Conservation (phyloP, 2,888 invertebrate genomes). For the Cantharis rufa region DNA sequence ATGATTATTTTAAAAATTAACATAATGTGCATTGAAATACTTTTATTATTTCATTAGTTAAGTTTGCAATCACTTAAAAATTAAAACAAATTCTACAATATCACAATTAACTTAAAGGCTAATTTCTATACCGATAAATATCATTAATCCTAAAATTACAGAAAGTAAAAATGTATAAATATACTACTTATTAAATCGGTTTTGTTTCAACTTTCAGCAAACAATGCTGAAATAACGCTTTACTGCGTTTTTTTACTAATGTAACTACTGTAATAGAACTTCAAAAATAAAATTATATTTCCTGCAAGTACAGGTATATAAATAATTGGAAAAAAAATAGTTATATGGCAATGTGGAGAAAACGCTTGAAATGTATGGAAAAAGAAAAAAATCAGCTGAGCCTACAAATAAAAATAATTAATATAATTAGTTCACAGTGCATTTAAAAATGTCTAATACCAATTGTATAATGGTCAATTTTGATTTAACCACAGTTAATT, state of each 20-base stretch:
- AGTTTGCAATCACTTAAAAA: too few species aligned
- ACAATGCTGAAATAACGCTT: too few species aligned
- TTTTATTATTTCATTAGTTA: too few species aligned
- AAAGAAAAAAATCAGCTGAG: not conserved
- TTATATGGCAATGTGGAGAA: not conserved
- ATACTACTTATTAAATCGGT: too few species aligned
- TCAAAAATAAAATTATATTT: not conserved
- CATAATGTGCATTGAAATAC: too few species aligned
- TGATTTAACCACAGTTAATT: conserved; percentile 63
- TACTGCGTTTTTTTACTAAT: not conserved
- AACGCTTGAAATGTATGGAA: not conserved
- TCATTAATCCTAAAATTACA: too few species aligned
- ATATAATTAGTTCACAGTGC: not conserved
- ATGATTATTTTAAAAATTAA: too few species aligned
- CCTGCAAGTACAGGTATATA: not conserved
- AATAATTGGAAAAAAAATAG: not conserved
- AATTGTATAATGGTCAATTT: conserved; percentile 66
- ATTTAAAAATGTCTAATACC: conserved; percentile 50
- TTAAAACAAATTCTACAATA: too few species aligned
- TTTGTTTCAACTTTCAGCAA: too few species aligned
- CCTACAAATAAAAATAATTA: not conserved
- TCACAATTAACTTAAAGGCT: too few species aligned
- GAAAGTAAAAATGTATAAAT: too few species aligned
- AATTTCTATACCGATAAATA: too few species aligned
- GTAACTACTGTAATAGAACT: not conserved